Evolutionary conservation across 2,888 invertebrate species (phyloP), one percentile per base, ranked within the genome.

Genomic region (Melinopterus prodromus): DNA sequence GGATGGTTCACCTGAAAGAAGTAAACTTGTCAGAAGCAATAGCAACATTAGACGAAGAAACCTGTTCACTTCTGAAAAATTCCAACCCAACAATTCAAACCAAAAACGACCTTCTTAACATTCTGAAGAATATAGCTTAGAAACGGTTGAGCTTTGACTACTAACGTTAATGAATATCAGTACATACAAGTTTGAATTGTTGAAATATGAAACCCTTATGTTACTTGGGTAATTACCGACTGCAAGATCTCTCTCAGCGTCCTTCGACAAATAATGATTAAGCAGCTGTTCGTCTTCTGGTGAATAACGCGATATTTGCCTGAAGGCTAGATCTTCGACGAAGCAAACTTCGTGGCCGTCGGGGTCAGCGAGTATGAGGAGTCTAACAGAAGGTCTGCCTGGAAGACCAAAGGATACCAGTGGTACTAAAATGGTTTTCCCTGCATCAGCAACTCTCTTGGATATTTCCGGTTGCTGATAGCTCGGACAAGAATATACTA

Each of bases 281-380:
- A 99, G 91, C 70, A 95, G 92, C 14, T 91, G 90, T 84, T 97
- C 95, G 75, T 96, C 96, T 78, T 94, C 92, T 0, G 95, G 94
- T 88, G 99, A 99, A 3, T 96, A 93, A 85, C 95, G 92, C 0
- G 98, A 98, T 70, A 99, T 90, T 86, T 98, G 92, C 6, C 94
- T 90, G 90, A 98, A 99, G 70, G 95, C 98, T 90, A 98, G 98
- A 86, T 98, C 98, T 82, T 98, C 99, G 6, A 99, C 99, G 89
- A 99, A 99, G 90, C 99, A 99, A 83, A 99, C 99, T 91, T 99
- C 99, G 89, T 99, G 99, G 0, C 94, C 97, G 90, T 99, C 98
- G 0, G 99, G 99, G 91, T 99, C 99, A 1, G 97, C 97, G 2
- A 99, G 90, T 86, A 99, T 99, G 80, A 99, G 96, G 69, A 99